Percentiles rank a stretch among this genome's conserved stretches.
These are phyloP conservation scores for Metopia argyrocephala DNA, from an alignment of 2,888 invertebrate genomes.

Conservation along the genomic window DNA sequence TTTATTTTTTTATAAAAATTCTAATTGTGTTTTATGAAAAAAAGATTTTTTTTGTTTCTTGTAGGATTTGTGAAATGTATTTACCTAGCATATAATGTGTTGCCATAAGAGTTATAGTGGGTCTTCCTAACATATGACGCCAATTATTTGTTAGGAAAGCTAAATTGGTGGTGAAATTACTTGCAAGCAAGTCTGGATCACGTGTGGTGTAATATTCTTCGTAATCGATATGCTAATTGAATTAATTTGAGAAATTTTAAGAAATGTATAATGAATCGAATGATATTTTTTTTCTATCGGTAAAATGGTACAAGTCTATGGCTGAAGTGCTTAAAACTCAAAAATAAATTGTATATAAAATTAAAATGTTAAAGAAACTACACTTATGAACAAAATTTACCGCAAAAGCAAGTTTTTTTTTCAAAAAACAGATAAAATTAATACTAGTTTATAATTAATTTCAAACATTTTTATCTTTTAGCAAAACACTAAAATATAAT, in stretches of 20 bases:
- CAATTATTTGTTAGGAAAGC: slow-evolving; percentile 97
- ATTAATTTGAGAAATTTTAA: slow-evolving; percentile 50
- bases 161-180: slow-evolving; percentile 95
- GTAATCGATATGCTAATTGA: slow-evolving; percentile 88
- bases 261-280: slow-evolving; percentile 49
- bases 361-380: slow-evolving; percentile 26
- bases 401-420: slow-evolving; percentile 56
- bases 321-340: neutral
- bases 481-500: too few relatives aligned
- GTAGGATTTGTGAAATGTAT: slow-evolving; percentile 65
- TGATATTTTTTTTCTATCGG: slow-evolving; percentile 12
- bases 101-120: slow-evolving; percentile 93
- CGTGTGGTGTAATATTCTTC: slow-evolving; percentile 98
- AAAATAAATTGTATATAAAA: slow-evolving; percentile 13
- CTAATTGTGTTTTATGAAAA: slow-evolving; percentile 2
- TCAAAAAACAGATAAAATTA: too few relatives aligned
- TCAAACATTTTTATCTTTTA: too few relatives aligned
- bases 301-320: slow-evolving; percentile 7
- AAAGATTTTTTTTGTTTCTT: slow-evolving; percentile 7
- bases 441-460: slow-evolving; percentile 1
- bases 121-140: slow-evolving; percentile 97
- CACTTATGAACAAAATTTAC: slow-evolving; percentile 35
- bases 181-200: slow-evolving; percentile 95
- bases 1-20: neutral
- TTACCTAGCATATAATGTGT: slow-evolving; percentile 92